Evolutionary conservation across 1,140 invertebrate genomes (phyloP).

Genomic region (Lucilia cuprina): DNA sequence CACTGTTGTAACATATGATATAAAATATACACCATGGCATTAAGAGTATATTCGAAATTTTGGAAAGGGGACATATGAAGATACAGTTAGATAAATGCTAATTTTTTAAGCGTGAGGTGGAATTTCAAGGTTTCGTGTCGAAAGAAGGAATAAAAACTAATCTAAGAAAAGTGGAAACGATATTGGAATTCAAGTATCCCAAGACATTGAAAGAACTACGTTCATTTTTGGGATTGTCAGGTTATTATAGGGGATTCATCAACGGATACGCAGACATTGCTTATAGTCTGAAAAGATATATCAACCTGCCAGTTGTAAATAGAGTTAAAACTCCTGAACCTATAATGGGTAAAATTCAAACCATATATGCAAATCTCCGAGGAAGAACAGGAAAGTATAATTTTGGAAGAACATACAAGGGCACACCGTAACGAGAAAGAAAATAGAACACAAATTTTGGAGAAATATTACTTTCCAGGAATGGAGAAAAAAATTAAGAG

Average conservation of each 20-base stretch:
- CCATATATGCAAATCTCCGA: background rate
- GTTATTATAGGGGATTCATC: background rate
- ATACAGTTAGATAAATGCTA: constrained; percentile 47
- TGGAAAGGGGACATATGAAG: constrained; percentile 42
- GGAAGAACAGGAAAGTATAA: constrained; percentile 34
- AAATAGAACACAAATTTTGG: constrained; percentile 36
- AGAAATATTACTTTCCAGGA: constrained; percentile 36
- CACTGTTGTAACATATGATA: background rate
- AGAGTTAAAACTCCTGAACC: background rate
- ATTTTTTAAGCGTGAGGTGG: constrained; percentile 39
- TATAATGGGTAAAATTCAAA: background rate
- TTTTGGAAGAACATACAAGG: constrained; percentile 26
- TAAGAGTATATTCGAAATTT: constrained; percentile 42
- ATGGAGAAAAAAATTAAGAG: constrained; percentile 36
- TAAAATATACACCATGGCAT: background rate
- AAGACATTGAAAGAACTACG: constrained; percentile 37
- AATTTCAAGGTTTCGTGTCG: constrained; percentile 48
- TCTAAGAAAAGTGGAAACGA: constrained; percentile 41
- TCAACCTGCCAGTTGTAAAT: background rate
- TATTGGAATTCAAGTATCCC: constrained; percentile 47
- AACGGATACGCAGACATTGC: background rate
- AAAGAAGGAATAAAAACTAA: constrained; percentile 45
- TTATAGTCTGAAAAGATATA: background rate
- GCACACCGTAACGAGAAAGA: constrained; percentile 35
- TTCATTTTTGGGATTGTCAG: background rate